A percentile compares a stretch with the other conserved stretches of the same genome.
Conservation (phyloP, 2,888 invertebrate genomes). For the Troides aeacus region DNA sequence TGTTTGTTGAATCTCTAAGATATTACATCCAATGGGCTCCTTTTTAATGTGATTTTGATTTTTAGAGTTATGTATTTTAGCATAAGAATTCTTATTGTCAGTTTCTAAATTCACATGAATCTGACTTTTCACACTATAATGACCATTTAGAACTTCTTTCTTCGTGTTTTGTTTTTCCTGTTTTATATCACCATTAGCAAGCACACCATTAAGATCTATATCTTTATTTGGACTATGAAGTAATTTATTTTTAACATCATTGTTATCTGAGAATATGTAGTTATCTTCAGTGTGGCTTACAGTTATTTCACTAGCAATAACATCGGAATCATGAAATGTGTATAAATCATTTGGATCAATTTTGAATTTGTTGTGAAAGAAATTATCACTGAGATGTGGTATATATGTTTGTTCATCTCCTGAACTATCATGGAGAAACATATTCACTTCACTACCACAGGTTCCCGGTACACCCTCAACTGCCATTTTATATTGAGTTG, state of each 20-base stretch:
- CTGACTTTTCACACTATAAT: constrained; percentile 48
- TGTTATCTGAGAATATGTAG: constrained; percentile 60
- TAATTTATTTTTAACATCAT: constrained; percentile 56
- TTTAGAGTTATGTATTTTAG: constrained; percentile 65
- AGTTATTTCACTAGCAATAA: constrained; percentile 72
- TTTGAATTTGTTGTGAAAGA: constrained; percentile 73
- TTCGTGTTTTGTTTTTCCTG: constrained; percentile 47
- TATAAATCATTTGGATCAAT: constrained; percentile 76
- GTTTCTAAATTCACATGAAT: constrained; percentile 37
- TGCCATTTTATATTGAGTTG: constrained; percentile 75
- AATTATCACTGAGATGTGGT: constrained; percentile 69
- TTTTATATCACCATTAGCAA: constrained; percentile 63
- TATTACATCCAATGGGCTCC: constrained; percentile 46
- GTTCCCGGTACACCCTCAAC: constrained; percentile 68
- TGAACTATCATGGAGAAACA: constrained; percentile 69
- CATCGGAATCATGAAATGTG: constrained; percentile 75
- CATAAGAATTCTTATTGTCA: constrained; percentile 54
- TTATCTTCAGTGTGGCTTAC: constrained; percentile 74
- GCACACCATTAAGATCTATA: constrained; percentile 51
- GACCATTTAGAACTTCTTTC: constrained; percentile 61
- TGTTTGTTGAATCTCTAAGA: constrained; percentile 45
- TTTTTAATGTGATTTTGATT: constrained; percentile 45
- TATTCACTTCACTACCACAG: constrained; percentile 65
- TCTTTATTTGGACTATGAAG: constrained; percentile 62
- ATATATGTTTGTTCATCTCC: constrained; percentile 70